Evolutionary conservation across 2,113 vertebrate genomes (phyloP), one percentile per base, ranked within the genome.

Genomic region (Xenopus laevis): DNA sequence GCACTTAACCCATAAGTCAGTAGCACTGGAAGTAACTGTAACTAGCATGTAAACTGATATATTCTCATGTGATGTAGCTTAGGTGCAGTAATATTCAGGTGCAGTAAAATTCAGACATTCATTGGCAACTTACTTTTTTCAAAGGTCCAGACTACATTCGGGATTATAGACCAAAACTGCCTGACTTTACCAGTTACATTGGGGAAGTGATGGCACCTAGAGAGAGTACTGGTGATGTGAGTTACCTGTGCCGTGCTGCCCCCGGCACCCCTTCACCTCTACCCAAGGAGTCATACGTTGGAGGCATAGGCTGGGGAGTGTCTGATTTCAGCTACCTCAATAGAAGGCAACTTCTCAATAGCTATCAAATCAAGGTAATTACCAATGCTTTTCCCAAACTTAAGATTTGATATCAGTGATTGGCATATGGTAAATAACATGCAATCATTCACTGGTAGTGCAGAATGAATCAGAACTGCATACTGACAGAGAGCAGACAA

Each of bases 291-390:
- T 55, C 65, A 44, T 78, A 71, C 0, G 80, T 87, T 10, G 89
- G 90, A 0, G 88, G 84, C 74, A 80, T 87, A 33, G 90, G 91
- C 21, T 91, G 92, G 89, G 87, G 87, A n/a, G 79, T 90, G 78
- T 77, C 78, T 50, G 78, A 87, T 30, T 82, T 85, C 79, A 68
- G 74, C 30, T 74, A 52, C 46, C 76, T 94, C 78, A 89, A 90
- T 79, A 70, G 63, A 44, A 82, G 80, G 59, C 69, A 74, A 0
- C 80, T 89, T 13, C 67, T 65, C 70, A 92, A 80, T 21, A 80
- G 86, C 78, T 82, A 82, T 64, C 87, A 92, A 59, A 83, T 89
- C 21, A 89, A 90, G 92, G 91, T 92, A 81, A 70, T 17, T 55
- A 80, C 23, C 33, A 40, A 5, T 40, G 33, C 33, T 40, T 40